Evolutionary conservation across 2,888 invertebrate species (phyloP).

Genomic region (Congeria kusceri): DNA sequence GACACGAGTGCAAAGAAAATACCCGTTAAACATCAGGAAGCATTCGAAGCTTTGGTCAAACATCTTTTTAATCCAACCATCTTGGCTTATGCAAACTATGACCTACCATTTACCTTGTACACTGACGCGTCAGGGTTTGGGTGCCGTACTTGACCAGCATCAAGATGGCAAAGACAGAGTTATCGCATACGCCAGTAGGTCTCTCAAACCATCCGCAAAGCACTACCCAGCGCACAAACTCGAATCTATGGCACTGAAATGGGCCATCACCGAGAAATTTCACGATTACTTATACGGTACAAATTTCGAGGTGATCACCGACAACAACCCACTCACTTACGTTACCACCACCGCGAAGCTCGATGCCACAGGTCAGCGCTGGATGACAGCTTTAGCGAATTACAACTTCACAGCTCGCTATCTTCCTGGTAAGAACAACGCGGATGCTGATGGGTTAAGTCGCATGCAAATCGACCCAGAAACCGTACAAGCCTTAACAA

Average conservation of each 20-base stretch:
- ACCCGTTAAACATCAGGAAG: neutral
- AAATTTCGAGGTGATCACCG: too few species aligned
- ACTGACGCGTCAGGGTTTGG: conserved; percentile 1
- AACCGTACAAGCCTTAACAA: neutral
- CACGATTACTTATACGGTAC: too few species aligned
- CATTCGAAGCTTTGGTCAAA: neutral
- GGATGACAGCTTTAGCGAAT: conserved; percentile 27
- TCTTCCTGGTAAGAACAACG: conserved; percentile 13
- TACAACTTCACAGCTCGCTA: conserved; percentile 26
- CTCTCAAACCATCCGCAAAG: too few species aligned
- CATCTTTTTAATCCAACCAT: neutral
- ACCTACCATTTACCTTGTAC: neutral
- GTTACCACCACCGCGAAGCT: neutral
- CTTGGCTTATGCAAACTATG: neutral
- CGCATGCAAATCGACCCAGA: neutral
- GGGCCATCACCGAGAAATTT: too few species aligned
- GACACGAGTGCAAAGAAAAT: neutral
- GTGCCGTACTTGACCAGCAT: neutral
- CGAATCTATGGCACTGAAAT: too few species aligned
- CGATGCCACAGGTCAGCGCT: conserved; percentile 22
- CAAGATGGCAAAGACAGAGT: too few species aligned
- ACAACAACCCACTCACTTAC: too few species aligned
- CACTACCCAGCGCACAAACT: too few species aligned
- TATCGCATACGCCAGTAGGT: too few species aligned
- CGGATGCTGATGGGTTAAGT: conserved; percentile 24